Evolutionary conservation across 2,113 vertebrate species (phyloP).

Genomic region (Taxidea taxus): DNA sequence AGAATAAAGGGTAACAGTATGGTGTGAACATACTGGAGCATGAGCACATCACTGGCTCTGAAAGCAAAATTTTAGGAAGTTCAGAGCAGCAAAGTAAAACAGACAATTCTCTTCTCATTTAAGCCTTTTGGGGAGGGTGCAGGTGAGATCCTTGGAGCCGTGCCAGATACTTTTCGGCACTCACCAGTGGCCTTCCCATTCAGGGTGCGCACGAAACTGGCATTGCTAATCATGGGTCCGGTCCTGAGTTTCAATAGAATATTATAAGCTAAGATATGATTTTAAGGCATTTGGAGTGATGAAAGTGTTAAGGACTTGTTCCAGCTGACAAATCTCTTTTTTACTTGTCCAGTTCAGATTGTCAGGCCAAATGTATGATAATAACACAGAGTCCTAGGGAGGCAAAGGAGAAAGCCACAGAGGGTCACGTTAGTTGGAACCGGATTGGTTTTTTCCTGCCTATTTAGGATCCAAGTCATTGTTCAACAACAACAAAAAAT

Average conservation of each 20-base stretch:
- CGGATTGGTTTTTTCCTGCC: slow-evolving; percentile 36
- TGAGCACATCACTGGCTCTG: slow-evolving; percentile 22
- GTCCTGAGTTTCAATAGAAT: neutral
- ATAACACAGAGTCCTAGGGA: slow-evolving; percentile 56
- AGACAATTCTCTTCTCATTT: slow-evolving; percentile 34
- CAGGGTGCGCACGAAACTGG: neutral
- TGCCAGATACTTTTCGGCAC: slow-evolving; percentile 57
- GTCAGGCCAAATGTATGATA: slow-evolving; percentile 66
- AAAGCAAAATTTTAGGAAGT: slow-evolving; percentile 66
- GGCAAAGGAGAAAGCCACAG: slow-evolving; percentile 57
- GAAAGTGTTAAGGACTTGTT: slow-evolving; percentile 79
- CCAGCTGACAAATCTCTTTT: slow-evolving; percentile 57
- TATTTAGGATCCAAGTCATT: slow-evolving; percentile 59
- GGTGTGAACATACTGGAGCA: slow-evolving; percentile 65
- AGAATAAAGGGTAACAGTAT: slow-evolving; percentile 64
- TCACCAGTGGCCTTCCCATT: neutral
- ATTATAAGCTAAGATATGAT: slow-evolving; percentile 76
- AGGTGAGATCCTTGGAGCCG: slow-evolving; percentile 59
- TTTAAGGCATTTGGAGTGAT: slow-evolving; percentile 76
- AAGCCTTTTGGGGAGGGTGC: slow-evolving; percentile 35
- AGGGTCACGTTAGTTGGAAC: slow-evolving; percentile 31
- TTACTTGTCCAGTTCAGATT: slow-evolving; percentile 64
- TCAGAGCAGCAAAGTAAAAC: slow-evolving; percentile 61
- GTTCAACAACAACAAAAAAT: slow-evolving; percentile 66
- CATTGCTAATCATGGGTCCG: slow-evolving; percentile 24